Evolutionary conservation across 2,797 vertebrate genomes (phyloP).

Genomic region (Spinibarbus caldwelli): DNA sequence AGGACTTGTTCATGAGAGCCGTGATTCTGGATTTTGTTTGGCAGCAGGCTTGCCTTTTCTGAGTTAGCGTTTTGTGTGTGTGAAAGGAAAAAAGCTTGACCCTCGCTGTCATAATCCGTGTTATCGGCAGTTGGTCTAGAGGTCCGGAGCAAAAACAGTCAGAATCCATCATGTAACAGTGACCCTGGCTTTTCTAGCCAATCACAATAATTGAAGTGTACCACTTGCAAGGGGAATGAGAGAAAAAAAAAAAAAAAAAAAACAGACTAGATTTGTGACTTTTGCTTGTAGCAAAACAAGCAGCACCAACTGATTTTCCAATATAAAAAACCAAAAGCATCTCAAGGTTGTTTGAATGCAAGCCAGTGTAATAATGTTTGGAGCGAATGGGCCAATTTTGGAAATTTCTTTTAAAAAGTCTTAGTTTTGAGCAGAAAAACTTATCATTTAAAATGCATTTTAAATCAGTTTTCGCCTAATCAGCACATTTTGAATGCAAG

Average conservation of each 20-base stretch:
- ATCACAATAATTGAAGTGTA: conserved; percentile 27
- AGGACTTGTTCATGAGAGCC: neutral
- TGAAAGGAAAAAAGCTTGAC: conserved; percentile 27
- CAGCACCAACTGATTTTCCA: conserved; percentile 64
- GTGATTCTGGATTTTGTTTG: neutral
- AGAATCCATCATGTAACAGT: conserved; percentile 28
- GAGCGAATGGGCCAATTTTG: neutral
- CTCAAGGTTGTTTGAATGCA: conserved; percentile 12
- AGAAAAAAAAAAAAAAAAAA: neutral
- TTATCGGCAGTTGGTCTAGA: conserved; percentile 24
- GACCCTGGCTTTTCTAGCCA: conserved; percentile 27
- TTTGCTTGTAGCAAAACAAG: conserved; percentile 70
- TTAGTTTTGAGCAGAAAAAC: neutral
- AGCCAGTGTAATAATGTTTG: neutral
- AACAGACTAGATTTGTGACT: conserved; percentile 58
- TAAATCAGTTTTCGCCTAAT: neutral
- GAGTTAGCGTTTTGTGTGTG: conserved; percentile 36
- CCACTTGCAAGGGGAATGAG: neutral
- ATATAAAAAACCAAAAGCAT: conserved; percentile 51
- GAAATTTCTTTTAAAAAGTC: neutral
- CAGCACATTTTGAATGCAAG: neutral
- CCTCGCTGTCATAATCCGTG: conserved; percentile 33
- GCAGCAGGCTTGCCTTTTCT: neutral
- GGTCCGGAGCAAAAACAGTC: neutral
- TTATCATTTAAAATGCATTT: neutral